A percentile compares a stretch with the other conserved stretches of the same genome.
phyloP scores from a whole-genome alignment of 2,888 invertebrate species.

The Aleiodes testaceus region DNA sequence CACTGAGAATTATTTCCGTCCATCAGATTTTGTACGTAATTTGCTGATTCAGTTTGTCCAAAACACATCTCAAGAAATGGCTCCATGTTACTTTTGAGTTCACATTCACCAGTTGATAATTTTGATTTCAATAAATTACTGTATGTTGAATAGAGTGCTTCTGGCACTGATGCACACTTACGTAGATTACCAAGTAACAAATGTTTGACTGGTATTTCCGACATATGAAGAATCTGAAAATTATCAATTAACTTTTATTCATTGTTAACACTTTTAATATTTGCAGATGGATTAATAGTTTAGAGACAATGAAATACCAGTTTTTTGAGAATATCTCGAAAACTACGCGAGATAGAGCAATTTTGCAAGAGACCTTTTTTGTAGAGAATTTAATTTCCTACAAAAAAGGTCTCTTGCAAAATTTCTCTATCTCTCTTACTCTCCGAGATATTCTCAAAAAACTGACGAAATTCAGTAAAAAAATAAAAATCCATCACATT shows the following conservation, averaged over 20 bases:
- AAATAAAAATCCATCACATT: too few species aligned
- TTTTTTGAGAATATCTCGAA: too few species aligned
- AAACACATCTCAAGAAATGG: constrained; percentile 56
- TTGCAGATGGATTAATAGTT: too few species aligned
- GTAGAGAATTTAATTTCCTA: too few species aligned
- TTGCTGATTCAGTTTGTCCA: constrained; percentile 46
- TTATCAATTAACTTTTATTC: constrained; percentile 25
- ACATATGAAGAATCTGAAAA: constrained; percentile 59
- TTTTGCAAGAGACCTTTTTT: too few species aligned
- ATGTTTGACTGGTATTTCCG: constrained; percentile 53
- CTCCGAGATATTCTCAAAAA: too few species aligned
- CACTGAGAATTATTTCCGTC: constrained; percentile 13
- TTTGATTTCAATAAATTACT: constrained; percentile 52
- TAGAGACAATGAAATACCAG: too few species aligned
- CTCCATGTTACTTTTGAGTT: constrained; percentile 57
- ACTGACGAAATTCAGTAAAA: too few species aligned
- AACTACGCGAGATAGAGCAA: too few species aligned
- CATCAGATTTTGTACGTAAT: constrained; percentile 39
- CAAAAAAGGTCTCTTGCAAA: too few species aligned
- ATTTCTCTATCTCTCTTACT: too few species aligned
- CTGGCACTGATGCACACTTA: constrained; percentile 51
- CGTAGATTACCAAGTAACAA: constrained; percentile 54
- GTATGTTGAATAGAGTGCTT: constrained; percentile 54
- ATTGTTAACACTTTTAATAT: not conserved
- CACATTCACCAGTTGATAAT: constrained; percentile 42